Percentiles rank a stretch among this genome's conserved stretches.
Conservation (phyloP, 2,113 vertebrate genomes). For the Mellivora capensis region DNA sequence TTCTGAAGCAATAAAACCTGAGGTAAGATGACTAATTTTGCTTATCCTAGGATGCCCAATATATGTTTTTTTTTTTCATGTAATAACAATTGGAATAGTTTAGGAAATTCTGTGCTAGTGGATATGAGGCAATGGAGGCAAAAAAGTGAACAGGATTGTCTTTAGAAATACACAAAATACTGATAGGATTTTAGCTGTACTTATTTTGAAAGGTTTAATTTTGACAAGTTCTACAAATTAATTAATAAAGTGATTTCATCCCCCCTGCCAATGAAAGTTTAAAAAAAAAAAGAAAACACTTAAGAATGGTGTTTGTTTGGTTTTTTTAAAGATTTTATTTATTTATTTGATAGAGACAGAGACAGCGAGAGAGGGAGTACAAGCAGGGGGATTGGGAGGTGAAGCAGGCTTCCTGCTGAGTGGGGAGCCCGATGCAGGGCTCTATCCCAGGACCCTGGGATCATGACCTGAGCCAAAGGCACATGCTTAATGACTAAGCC, state of each 20-base stretch:
- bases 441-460: too few relatives aligned
- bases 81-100: neutral
- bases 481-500: too few relatives aligned
- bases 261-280: neutral
- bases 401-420: too few relatives aligned
- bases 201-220: neutral
- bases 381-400: too few relatives aligned
- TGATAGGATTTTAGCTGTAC: neutral
- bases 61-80: neutral
- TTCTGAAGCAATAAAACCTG: neutral
- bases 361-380: too few relatives aligned
- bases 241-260: neutral
- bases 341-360: too few relatives aligned
- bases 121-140: neutral
- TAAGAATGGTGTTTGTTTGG: neutral
- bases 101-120: neutral
- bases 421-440: too few relatives aligned
- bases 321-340: neutral
- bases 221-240: neutral
- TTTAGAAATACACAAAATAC: neutral
- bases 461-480: too few relatives aligned
- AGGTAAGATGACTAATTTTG: slow-evolving; percentile 9
- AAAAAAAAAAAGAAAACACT: neutral
- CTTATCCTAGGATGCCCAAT: neutral
- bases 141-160: neutral